These are phyloP conservation scores for Rhingia rostrata DNA, from an alignment of 2,888 invertebrate species.

Conservation along the genomic window DNA sequence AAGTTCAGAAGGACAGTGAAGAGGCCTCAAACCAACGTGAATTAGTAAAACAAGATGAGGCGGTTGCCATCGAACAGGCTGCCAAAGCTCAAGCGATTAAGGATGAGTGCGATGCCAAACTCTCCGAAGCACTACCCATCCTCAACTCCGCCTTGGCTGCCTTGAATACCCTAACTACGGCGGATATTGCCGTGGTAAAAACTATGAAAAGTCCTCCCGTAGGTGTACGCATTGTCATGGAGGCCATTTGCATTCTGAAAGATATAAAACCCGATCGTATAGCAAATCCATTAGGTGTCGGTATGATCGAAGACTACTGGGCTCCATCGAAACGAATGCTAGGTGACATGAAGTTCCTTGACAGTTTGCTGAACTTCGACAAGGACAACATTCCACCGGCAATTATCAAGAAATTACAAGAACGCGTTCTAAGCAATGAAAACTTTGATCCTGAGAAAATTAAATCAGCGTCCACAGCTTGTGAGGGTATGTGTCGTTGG, in stretches of 20 bases:
- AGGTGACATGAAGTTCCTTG: slow-evolving; percentile 95
- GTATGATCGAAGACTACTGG: slow-evolving; percentile 96
- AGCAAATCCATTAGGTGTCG: slow-evolving; percentile 91
- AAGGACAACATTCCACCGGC: slow-evolving; percentile 94
- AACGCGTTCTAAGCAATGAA: slow-evolving; percentile 91
- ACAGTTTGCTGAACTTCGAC: slow-evolving; percentile 93
- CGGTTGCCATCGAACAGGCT: slow-evolving; percentile 91
- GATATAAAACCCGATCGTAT: slow-evolving; percentile 94
- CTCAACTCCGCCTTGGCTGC: slow-evolving; percentile 93
- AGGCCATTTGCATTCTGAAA: slow-evolving; percentile 96
- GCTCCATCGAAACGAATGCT: slow-evolving; percentile 93
- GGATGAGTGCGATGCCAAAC: slow-evolving; percentile 95
- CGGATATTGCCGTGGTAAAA: slow-evolving; percentile 95
- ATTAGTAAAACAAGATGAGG: slow-evolving; percentile 90
- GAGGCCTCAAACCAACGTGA: slow-evolving; percentile 87
- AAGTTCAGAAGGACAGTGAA: slow-evolving; percentile 93
- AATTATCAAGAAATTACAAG: slow-evolving; percentile 92
- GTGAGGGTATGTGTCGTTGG: slow-evolving; percentile 97
- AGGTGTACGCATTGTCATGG: slow-evolving; percentile 95
- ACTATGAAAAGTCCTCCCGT: slow-evolving; percentile 98
- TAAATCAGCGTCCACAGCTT: slow-evolving; percentile 92
- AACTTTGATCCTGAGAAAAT: slow-evolving; percentile 97
- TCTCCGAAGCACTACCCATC: slow-evolving; percentile 96
- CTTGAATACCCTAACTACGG: slow-evolving; percentile 93
- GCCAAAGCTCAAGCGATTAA: slow-evolving; percentile 92